Conservation (phyloP, 2,888 invertebrate species). For the Oconnorella tubifera region DNA sequence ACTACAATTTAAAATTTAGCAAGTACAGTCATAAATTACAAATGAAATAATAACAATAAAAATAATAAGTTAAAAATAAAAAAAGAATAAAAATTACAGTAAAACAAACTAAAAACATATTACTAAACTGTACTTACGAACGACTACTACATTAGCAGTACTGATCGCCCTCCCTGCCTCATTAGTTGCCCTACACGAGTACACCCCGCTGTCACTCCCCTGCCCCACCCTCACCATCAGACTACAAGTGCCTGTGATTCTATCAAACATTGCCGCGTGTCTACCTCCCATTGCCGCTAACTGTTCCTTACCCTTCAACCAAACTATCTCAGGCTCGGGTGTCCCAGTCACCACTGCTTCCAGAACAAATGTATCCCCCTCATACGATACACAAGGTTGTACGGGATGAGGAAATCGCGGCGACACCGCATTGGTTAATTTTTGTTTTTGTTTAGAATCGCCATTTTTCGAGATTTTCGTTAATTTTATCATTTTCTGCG, state of each 20-base stretch:
- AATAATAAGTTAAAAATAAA: too few relatives aligned
- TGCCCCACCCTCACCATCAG: constrained; percentile 76
- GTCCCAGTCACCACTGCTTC: constrained; percentile 74
- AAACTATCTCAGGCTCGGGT: constrained; percentile 67
- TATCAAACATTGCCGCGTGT: constrained; percentile 26
- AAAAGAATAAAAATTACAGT: too few relatives aligned
- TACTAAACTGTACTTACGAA: constrained; percentile 53
- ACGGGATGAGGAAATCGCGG: constrained; percentile 35
- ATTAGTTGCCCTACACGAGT: constrained; percentile 90
- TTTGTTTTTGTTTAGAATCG: too few relatives aligned
- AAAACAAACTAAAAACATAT: too few relatives aligned
- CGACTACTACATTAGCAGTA: constrained; percentile 68
- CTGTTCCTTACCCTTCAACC: constrained; percentile 65
- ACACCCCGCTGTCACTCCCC: constrained; percentile 75
- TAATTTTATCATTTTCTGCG: too few relatives aligned
- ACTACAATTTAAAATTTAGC: too few relatives aligned
- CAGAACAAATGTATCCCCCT: constrained; percentile 69
- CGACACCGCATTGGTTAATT: constrained; percentile 32
- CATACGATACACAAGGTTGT: constrained; percentile 54
- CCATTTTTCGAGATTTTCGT: background rate
- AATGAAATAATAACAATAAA: too few relatives aligned
- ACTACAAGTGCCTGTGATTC: constrained; percentile 65
- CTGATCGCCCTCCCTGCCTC: constrained; percentile 80
- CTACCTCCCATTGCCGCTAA: constrained; percentile 16
- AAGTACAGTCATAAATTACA: too few relatives aligned